Percentiles rank a stretch among this genome's conserved stretches.
phyloP scores from a whole-genome alignment of 2,797 vertebrate species.

The Falco novaeseelandiae region DNA sequence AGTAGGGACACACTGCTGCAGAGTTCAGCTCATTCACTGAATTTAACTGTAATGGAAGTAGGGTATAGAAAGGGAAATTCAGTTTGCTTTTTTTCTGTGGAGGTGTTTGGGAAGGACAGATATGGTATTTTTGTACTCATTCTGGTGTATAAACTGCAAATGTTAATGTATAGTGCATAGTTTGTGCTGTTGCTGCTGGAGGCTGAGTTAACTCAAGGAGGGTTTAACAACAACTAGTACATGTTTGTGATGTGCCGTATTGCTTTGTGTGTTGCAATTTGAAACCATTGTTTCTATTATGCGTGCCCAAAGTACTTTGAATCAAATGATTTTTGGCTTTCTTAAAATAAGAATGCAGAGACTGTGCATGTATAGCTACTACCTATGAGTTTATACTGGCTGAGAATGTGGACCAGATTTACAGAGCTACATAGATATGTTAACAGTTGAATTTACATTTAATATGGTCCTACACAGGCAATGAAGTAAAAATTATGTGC shows the following conservation, averaged over 20 bases:
- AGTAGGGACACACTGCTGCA: background rate
- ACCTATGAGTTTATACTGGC: background rate
- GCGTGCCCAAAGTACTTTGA: background rate
- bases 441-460: background rate
- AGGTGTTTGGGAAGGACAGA: background rate
- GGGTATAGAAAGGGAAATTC: background rate
- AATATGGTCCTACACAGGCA: background rate
- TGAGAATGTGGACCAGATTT: background rate
- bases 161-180: background rate
- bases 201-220: background rate
- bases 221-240: background rate
- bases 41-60: background rate
- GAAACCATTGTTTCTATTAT: background rate
- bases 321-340: background rate
- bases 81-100: background rate
- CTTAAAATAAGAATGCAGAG: background rate
- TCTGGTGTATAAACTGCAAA: background rate
- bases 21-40: background rate
- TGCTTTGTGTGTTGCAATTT: background rate
- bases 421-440: background rate
- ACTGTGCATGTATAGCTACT: background rate
- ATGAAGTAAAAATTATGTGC: background rate
- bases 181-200: background rate
- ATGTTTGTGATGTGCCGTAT: background rate
- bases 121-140: background rate